Evolutionary conservation across 2,888 invertebrate species (phyloP), one percentile per base, ranked within the genome.

Genomic region (Ernsta delagoae): DNA sequence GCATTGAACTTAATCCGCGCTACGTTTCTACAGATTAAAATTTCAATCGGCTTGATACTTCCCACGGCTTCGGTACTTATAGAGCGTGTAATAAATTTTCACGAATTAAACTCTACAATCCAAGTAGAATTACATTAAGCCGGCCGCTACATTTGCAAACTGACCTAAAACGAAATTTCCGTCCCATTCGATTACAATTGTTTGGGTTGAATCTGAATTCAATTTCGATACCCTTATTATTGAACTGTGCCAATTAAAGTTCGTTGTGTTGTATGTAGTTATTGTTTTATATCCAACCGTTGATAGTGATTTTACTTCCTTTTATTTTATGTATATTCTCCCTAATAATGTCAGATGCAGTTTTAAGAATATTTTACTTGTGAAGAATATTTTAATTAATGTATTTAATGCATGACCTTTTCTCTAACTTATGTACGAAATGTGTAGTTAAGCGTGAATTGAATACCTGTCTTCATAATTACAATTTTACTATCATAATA

Each of bases 161-260:
- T 75, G 77, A 74, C 69, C 75, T 72, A 60, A 74, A 82, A 79
- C 75, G 75, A 80, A 81, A 82, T 81, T 83, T 79, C 79, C 79
- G 77, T 74, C 75, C 72, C 73, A 75, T 77, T 74, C 78, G 84
- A 85, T 86, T 85, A 84, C 77, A 76, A 71, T 74, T 87, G 86
- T 89, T 89, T 85, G 82, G 74, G 74, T 74, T 77, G 76, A 79
- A 85, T 86, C 82, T 82, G 79, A 85, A 80, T 83, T 85, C 82
- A 81, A 86, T 84, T 84, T 79, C 71, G 74, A 72, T 66, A 41
- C 62, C 63, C 64, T 70, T 67, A 68, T 70, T 62, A 62, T 56
- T 24, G 31, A 59, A 63, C 59, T 59, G 43, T 43, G 12, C 34
- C 36, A 36, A 36, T 36, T 6, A 36, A 6, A 36, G 6, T 36